Base-by-base conservation (phyloP, 2,113 vertebrate genomes). In the Apteryx owenii region DNA sequence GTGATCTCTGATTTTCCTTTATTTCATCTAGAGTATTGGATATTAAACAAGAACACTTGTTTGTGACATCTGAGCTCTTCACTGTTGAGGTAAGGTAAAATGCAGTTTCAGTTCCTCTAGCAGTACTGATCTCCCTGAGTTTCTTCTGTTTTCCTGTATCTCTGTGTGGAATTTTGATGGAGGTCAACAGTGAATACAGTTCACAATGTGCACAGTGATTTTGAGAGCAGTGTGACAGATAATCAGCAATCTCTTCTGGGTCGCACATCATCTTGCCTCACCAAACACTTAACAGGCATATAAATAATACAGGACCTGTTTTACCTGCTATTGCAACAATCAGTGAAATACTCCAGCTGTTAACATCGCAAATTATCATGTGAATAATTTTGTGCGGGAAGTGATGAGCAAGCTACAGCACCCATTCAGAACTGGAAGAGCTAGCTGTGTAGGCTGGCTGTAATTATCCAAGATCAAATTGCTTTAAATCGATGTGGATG, bases 61-160 rank as follows among this genome's bases (percentile, higher is more conserved):
- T 98, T 83, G 97, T 98, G 96, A 98, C 97, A 5, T 97, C 98
- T 20, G 98, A 99, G 64, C 98, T 99, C 79, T 99, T 99, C 96
- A 98, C 98, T 50, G 91, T 98, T 1, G 94, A 99, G 98, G 99
- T 99, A 98, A 98, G 98, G 51, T 7, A 76, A 88, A 44, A 36
- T 38, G 20, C 7, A 18, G 3, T 80, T 93, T 26, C 36, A 15
- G 5, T 65, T 60, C 58, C 51, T 91, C 28, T 31, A 3, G 53
- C 12, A 44, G 21, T 26, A 33, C 33, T 66, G 58, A 5, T n/a
- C 42, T 71, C 42, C 31, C 33, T 31, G 33, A 20, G 3, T 60
- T 90, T 62, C 10, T 58, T 80, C 40, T 84, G 7, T 40, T 76
- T 79, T 58, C 46, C 58, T 78, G 0, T 62, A 12, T 48, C 38